These are phyloP conservation scores for Neodiprion virginianus DNA, from an alignment of 1,140 invertebrate genomes.

Conservation along the genomic window DNA sequence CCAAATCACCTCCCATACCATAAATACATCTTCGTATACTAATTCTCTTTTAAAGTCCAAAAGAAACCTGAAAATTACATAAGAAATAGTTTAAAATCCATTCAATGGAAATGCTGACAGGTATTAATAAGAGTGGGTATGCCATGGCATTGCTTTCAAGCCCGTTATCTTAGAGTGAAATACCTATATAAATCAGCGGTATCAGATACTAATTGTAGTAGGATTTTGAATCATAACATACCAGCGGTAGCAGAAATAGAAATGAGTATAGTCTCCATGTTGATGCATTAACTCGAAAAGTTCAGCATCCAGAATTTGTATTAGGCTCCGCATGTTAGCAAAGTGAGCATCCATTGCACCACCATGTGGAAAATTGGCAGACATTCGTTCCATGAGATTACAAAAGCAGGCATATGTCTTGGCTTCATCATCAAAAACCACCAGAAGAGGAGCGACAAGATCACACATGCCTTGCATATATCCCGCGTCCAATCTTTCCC, in stretches of 20 bases:
- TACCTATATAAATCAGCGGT: conserved; percentile 13
- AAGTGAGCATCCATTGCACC: conserved; percentile 95
- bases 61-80: conserved; percentile 55
- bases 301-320: conserved; percentile 91
- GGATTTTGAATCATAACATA: conserved; percentile 50
- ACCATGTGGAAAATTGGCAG: conserved; percentile 91
- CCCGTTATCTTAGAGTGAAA: not conserved
- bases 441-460: conserved; percentile 89
- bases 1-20: conserved; percentile 97
- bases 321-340: conserved; percentile 89
- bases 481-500: conserved; percentile 91
- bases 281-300: conserved; percentile 94
- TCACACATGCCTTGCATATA: conserved; percentile 97
- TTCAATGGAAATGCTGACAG: not conserved
- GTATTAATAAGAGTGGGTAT: no score
- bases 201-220: not conserved
- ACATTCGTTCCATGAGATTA: conserved; percentile 88
- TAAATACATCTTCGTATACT: conserved; percentile 89
- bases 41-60: conserved; percentile 83
- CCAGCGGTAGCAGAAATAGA: conserved; percentile 98
- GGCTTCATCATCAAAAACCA: conserved; percentile 92
- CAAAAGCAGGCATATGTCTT: conserved; percentile 92
- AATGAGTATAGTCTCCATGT: conserved; percentile 95
- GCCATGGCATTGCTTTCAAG: no score
- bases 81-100: no score